Evolutionary conservation across 1,140 invertebrate genomes (phyloP).

Genomic region (Ladona fulva): DNA sequence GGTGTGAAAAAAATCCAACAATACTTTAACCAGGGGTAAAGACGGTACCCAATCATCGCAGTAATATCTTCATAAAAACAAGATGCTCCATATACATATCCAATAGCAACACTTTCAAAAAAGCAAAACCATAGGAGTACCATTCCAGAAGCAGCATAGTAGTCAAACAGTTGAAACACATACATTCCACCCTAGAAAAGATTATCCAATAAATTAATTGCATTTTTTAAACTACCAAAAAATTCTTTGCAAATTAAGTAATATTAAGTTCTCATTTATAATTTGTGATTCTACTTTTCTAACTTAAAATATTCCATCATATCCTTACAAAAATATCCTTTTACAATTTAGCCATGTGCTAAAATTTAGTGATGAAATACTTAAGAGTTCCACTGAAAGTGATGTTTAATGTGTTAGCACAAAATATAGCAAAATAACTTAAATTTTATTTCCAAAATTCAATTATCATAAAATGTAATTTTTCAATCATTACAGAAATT

Average conservation of each 20-base stretch:
- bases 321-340: too few relatives aligned
- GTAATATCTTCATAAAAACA: constrained; percentile 38
- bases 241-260: background rate
- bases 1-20: constrained; percentile 41
- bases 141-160: constrained; percentile 70
- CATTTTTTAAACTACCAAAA: background rate
- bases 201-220: background rate
- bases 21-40: constrained; percentile 37
- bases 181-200: constrained; percentile 81
- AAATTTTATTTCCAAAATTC: too few relatives aligned
- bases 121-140: constrained; percentile 40
- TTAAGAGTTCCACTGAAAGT: too few relatives aligned
- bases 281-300: too few relatives aligned
- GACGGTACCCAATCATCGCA: constrained; percentile 39
- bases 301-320: too few relatives aligned
- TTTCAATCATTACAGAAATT: too few relatives aligned
- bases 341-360: too few relatives aligned
- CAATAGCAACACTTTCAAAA: constrained; percentile 38
- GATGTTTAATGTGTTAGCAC: too few relatives aligned
- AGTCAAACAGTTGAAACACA: constrained; percentile 79
- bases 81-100: constrained; percentile 42
- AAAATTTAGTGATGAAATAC: too few relatives aligned
- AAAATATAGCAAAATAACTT: too few relatives aligned
- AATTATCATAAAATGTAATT: too few relatives aligned
- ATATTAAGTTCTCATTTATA: too few relatives aligned